Conservation (phyloP, 2,888 invertebrate species). For the Ptychoptera albimana region DNA sequence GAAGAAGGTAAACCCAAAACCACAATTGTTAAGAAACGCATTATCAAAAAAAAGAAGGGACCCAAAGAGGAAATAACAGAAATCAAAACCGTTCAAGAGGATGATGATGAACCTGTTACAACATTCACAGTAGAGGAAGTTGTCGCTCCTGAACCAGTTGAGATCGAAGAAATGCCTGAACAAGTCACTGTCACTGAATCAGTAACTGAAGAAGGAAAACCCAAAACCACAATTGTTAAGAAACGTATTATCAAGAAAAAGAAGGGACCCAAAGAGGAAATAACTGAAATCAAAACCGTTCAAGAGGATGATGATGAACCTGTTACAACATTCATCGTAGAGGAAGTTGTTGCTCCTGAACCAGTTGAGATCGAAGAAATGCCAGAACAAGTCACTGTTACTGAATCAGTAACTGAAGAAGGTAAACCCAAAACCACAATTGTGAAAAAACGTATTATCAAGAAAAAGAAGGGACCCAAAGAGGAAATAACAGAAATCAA, state of each 20-base stretch:
- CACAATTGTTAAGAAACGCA: slow-evolving; percentile 19
- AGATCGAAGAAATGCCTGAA: slow-evolving; percentile 18
- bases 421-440: slow-evolving; percentile 22
- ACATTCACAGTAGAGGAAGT: slow-evolving; percentile 22
- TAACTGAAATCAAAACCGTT: slow-evolving; percentile 26
- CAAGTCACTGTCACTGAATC: slow-evolving; percentile 30
- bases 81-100: slow-evolving; percentile 21
- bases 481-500: slow-evolving; percentile 30
- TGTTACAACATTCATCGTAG: slow-evolving; percentile 17
- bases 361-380: slow-evolving; percentile 7
- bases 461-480: slow-evolving; percentile 24
- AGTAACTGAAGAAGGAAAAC: slow-evolving; percentile 23
- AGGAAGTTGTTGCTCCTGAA: slow-evolving; percentile 18
- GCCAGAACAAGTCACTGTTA: slow-evolving; percentile 7
- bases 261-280: slow-evolving; percentile 23
- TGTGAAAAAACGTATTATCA: slow-evolving; percentile 24
- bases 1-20: slow-evolving; percentile 16
- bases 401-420: slow-evolving; percentile 18
- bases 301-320: slow-evolving; percentile 26
- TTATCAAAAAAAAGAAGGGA: slow-evolving; percentile 20
- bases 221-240: slow-evolving; percentile 17
- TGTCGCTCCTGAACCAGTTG: slow-evolving; percentile 10
- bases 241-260: slow-evolving; percentile 23
- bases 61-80: slow-evolving; percentile 16
- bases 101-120: slow-evolving; percentile 12